Evolutionary conservation across 2,797 vertebrate species (phyloP).

Genomic region (Rhinella marina): DNA sequence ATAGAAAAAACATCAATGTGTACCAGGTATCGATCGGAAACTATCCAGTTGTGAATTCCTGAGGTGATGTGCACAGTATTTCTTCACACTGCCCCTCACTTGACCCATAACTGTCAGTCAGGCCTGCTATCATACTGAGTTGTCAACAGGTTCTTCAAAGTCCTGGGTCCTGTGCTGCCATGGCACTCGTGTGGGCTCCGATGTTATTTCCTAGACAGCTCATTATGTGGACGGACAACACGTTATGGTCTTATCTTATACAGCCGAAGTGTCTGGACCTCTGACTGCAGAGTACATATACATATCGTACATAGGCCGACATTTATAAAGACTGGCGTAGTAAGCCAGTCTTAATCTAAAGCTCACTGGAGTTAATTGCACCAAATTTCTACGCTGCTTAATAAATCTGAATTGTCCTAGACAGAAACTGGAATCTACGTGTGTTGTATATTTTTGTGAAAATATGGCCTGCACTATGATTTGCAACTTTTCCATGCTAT

Average conservation of each 20-base stretch:
- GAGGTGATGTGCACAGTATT: not conserved
- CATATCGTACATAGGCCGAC: too few species aligned
- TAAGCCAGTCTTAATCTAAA: too few species aligned
- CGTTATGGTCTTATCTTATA: not conserved
- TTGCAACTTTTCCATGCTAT: too few species aligned
- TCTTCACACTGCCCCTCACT: constrained; percentile 6
- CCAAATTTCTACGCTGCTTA: too few species aligned
- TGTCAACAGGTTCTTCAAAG: not conserved
- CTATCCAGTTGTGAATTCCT: not conserved
- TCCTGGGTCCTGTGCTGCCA: not conserved
- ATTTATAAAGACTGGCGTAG: too few species aligned
- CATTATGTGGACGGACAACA: not conserved
- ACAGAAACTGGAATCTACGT: too few species aligned
- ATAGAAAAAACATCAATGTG: not conserved
- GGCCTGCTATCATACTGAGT: not conserved
- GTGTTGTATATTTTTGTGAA: too few species aligned
- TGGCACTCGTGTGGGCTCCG: not conserved
- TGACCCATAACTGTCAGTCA: constrained; percentile 1
- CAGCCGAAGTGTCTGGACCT: not conserved
- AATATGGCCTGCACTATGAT: too few species aligned
- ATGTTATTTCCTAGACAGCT: not conserved
- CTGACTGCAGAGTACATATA: not conserved
- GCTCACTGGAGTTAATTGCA: too few species aligned
- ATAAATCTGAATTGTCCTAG: too few species aligned
- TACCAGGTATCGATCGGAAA: not conserved